A percentile compares a stretch with the other conserved stretches of the same genome.
Conservation (phyloP, 2,113 vertebrate species). For the Oryzias melastigma region DNA sequence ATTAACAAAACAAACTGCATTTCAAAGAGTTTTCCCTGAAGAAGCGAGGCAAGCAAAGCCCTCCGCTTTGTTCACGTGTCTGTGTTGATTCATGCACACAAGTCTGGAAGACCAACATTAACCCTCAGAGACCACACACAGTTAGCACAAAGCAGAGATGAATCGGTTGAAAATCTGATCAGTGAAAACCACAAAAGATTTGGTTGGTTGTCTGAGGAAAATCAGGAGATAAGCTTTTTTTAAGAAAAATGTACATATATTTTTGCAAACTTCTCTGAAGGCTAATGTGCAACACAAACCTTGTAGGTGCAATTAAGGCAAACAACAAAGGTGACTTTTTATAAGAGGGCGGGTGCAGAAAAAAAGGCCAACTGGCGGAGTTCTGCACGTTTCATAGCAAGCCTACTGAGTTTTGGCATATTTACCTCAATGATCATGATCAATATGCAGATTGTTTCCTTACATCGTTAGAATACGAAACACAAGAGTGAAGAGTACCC, state of each 20-base stretch:
- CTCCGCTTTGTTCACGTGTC: conserved; percentile 43
- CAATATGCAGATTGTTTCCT: conserved; percentile 65
- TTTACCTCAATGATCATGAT: conserved; percentile 72
- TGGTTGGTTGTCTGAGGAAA: neutral
- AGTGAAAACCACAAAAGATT: neutral
- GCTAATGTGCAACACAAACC: conserved; percentile 35
- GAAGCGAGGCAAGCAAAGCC: conserved; percentile 80
- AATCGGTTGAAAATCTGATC: neutral
- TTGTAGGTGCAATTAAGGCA: conserved; percentile 67
- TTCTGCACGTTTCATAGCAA: conserved; percentile 65
- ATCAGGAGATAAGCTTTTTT: neutral
- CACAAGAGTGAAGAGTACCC: conserved; percentile 65
- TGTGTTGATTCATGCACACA: conserved; percentile 45
- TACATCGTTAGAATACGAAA: conserved; percentile 70
- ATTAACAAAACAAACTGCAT: conserved; percentile 81
- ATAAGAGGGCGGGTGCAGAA: conserved; percentile 50
- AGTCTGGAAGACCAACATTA: conserved; percentile 31
- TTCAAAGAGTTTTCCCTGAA: conserved; percentile 89
- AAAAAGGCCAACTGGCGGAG: conserved; percentile 56
- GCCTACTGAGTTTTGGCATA: conserved; percentile 78
- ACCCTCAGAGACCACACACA: conserved; percentile 27
- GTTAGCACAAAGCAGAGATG: neutral
- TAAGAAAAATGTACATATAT: neutral
- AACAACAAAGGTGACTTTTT: conserved; percentile 53
- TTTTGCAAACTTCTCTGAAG: conserved; percentile 33